These are phyloP conservation scores for Yponomeuta plumbellus DNA, from an alignment of 2,888 invertebrate species.

Conservation along the genomic window DNA sequence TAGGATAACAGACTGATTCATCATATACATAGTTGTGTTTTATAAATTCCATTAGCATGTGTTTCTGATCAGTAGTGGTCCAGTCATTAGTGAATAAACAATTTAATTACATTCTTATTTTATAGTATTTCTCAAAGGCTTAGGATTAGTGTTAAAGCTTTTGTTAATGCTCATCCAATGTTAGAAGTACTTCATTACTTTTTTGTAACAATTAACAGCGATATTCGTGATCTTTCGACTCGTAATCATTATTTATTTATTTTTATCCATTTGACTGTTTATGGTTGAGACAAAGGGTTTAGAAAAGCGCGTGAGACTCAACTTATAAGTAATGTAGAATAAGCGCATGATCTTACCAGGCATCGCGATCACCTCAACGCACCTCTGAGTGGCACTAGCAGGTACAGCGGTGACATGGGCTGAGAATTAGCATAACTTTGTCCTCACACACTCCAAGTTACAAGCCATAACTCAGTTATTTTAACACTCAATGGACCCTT, in stretches of 20 bases:
- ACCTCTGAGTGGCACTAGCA: conserved; percentile 54
- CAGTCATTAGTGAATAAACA: background rate
- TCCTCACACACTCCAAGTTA: conserved; percentile 55
- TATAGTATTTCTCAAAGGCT: background rate
- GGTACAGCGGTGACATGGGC: conserved; percentile 67
- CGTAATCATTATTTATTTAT: background rate
- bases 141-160: background rate
- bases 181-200: too few species aligned
- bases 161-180: background rate
- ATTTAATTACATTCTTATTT: background rate
- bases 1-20: background rate
- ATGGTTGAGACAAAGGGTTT: background rate
- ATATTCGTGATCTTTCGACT: background rate
- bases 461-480: conserved; percentile 50
- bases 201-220: background rate
- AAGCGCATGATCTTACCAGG: conserved; percentile 3
- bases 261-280: background rate
- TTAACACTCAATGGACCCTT: conserved; percentile 37
- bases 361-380: conserved; percentile 35
- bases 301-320: background rate
- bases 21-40: background rate
- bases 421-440: conserved; percentile 69
- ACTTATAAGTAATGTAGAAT: background rate
- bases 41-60: background rate
- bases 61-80: background rate